Evolutionary conservation across 1,140 invertebrate species (phyloP), one percentile per base, ranked within the genome.

Genomic region (Acromyrmex echinatior): DNA sequence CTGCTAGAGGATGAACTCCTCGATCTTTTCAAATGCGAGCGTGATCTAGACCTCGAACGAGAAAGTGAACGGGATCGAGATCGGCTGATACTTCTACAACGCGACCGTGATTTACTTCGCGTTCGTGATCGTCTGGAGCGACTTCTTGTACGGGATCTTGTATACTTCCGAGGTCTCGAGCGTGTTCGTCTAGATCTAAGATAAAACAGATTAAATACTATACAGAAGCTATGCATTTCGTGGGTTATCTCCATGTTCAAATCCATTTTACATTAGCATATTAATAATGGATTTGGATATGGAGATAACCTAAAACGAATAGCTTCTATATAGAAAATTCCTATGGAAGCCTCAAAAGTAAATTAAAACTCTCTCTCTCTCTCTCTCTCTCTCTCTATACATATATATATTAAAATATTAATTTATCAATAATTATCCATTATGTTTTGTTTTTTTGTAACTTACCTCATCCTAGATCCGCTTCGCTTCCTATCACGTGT

Each of bases 31-130:
- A 68, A 62, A 10, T 87, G 90, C 6, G 91, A 91, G 28, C 87
- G 90, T 14, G 88, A 92, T 68, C 92, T 93, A 74, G 92, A 92
- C 31, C 90, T 94, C 21, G 92, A 94, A 63, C 92, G 71, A 2
- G 92, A 93, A 68, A 86, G 39, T 6, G 91, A 91, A 16, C 91
- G 88, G 0, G 93, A 93, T 86, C 91, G 92, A 1, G 93, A 93
- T 25, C 74, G 91, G 63, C 65, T 87, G 39, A 77, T 90, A 70
- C 71, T 89, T 81, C 85, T 90, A 65, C 89, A 93, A 3, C 93
- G 92, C 12, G 94, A 94, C 84, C 93, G 91, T 0, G 95, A 95
- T 87, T 93, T 91, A n/a, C 87, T 96, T 85, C 95, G 66, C 78
- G 94, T 94, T 82, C 94, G 89, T 1, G 91, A 92, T 87, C 92